A percentile compares a stretch with the other conserved stretches of the same genome.
Evolutionary conservation across 1,140 invertebrate genomes (phyloP).

Genomic region (Meloidogyne hapla): DNA sequence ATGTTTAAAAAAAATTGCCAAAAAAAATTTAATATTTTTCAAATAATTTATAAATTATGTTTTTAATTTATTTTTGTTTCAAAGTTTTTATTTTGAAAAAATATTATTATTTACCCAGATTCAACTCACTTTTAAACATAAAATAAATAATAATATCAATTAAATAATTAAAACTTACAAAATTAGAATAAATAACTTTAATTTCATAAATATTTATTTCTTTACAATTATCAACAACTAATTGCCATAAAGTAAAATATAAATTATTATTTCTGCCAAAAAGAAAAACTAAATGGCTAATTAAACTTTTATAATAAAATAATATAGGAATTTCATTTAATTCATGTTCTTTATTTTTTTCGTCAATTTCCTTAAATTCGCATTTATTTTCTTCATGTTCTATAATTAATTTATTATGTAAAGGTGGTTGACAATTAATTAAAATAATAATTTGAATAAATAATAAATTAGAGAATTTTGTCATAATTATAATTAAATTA

Average conservation of each 20-base stretch:
- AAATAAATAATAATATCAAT: neutral
- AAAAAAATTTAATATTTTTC: too few relatives aligned
- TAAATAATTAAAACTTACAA: neutral
- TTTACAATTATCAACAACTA: neutral
- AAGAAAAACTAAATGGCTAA: neutral
- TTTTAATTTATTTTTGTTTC: too few relatives aligned
- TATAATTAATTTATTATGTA: neutral
- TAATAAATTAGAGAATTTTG: neutral
- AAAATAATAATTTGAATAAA: neutral
- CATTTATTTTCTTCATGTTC: neutral
- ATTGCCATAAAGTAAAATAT: neutral
- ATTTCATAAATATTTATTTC: neutral
- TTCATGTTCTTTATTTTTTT: neutral
- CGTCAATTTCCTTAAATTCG: neutral
- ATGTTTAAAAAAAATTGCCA: too few relatives aligned
- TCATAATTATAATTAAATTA: neutral
- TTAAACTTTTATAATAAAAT: neutral
- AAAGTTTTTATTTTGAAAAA: too few relatives aligned
- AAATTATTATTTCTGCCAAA: neutral
- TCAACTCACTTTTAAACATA: neutral
- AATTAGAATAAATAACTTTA: neutral
- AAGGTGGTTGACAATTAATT: neutral
- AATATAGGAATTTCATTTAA: neutral
- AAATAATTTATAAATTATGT: too few relatives aligned
- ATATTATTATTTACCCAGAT: too few relatives aligned